phyloP scores from a whole-genome alignment of 2,113 vertebrate species.

The Chionomys nivalis region DNA sequence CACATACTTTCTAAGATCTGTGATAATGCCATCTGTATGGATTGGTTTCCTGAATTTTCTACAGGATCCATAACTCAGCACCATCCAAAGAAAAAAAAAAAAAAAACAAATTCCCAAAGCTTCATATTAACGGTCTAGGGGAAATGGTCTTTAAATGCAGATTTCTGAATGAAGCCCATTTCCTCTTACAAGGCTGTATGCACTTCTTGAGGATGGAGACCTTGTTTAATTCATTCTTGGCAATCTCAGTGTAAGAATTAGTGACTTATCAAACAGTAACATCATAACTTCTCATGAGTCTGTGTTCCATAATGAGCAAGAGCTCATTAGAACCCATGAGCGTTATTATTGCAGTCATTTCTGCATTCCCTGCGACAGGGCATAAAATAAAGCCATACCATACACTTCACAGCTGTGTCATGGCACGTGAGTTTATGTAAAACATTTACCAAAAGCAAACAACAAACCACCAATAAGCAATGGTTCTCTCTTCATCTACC shows the following conservation, averaged over 20 bases:
- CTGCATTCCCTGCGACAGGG: not conserved
- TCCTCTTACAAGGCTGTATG: not conserved
- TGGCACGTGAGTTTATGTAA: not conserved
- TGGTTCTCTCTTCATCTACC: not conserved
- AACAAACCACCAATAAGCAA: not conserved
- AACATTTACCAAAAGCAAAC: not conserved
- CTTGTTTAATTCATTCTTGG: not conserved
- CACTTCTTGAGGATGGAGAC: not conserved
- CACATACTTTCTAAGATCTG: not conserved
- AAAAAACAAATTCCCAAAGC: not conserved
- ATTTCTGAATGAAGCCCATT: not conserved
- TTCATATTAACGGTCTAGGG: not conserved
- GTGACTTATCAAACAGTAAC: not conserved
- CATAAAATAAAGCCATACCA: not conserved
- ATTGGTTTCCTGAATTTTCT: not conserved
- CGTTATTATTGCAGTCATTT: slow-evolving; percentile 18
- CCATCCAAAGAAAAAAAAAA: not conserved
- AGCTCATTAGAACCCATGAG: not conserved
- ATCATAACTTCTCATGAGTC: not conserved
- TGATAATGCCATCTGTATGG: not conserved
- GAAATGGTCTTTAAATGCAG: not conserved
- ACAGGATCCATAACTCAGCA: not conserved
- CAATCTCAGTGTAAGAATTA: not conserved
- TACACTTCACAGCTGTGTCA: not conserved
- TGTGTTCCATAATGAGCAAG: not conserved